Base-by-base conservation (phyloP, 2,888 invertebrate species). In the Macrophya annulata region DNA sequence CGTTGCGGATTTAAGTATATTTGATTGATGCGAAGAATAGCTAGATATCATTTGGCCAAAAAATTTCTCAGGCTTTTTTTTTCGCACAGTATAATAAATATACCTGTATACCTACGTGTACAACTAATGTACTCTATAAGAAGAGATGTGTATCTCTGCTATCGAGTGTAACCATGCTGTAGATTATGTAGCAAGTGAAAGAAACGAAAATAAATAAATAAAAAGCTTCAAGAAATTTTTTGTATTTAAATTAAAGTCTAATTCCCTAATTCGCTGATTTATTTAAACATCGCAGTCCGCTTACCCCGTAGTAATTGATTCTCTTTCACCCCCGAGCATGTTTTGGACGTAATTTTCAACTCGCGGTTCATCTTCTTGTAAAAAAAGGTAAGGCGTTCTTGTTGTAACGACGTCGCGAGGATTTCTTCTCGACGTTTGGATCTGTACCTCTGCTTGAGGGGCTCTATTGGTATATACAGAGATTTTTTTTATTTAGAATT, bases 371-470 rank as follows among this genome's bases (percentile, higher is more conserved):
- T 77, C 77, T 17, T 77, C 25, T 55, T 77, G 51, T 15, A 77
- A n/a, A 17, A 51, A 77, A 55, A 77, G 55, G 1, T 51, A 37
- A 40, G 77, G 77, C 9, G 43, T 37, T 77, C 31, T 77, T 6
- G 3, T 4, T 15, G 65, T 1, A 31, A 8, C 68, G 6, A 6
- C 4, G 9, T 74, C 45, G 21, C 72, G 72, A 74, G 37, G 40
- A 31, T 37, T 55, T 51, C 55, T 55, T 55, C 77, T 77, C 37
- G 77, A 77, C 31, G 43, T 43, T 55, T 77, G 77, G 25, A 77
- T 55, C 37, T 55, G 40, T 55, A 25, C 77, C 55, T 77, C 77
- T 48, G 77, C 55, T 55, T 77, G 77, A 77, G 55, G 77, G 55
- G 77, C 31, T 77, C 77, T 77, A 17, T 31, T 31, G 10, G 17